Conservation (phyloP, 2,113 vertebrate species). For the Macrotus californicus region DNA sequence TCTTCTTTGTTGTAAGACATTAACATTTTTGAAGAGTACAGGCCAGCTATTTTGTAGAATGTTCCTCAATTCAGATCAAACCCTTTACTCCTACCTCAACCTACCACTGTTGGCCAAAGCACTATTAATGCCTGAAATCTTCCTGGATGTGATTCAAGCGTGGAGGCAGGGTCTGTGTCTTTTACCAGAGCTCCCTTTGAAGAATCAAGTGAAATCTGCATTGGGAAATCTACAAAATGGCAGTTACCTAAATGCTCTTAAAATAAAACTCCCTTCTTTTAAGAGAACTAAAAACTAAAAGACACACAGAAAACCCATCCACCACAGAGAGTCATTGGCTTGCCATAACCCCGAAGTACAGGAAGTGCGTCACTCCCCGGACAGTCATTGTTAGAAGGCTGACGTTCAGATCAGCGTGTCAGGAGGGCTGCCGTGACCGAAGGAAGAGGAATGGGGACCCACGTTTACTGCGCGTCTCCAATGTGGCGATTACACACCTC, state of each 20-base stretch:
- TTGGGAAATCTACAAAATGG: constrained; percentile 42
- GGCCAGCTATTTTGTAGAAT: neutral
- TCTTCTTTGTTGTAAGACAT: constrained; percentile 36
- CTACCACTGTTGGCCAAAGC: neutral
- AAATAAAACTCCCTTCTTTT: constrained; percentile 38
- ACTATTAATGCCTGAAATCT: constrained; percentile 32
- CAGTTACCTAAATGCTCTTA: constrained; percentile 38
- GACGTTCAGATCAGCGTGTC: neutral
- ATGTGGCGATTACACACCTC: neutral
- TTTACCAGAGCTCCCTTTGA: constrained; percentile 41
- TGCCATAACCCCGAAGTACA: neutral
- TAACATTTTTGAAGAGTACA: constrained; percentile 50
- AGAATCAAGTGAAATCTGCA: constrained; percentile 56
- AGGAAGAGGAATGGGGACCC: neutral
- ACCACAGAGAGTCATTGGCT: constrained; percentile 14
- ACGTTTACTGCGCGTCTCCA: neutral
- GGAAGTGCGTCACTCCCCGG: neutral
- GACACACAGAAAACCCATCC: neutral
- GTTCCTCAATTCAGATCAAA: constrained; percentile 42
- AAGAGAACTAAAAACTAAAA: constrained; percentile 51
- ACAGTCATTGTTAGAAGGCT: constrained; percentile 29
- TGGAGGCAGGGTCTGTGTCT: constrained; percentile 31
- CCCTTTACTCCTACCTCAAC: constrained; percentile 13
- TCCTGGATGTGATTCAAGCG: constrained; percentile 42
- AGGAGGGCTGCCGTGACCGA: neutral